Conservation (phyloP, 2,797 vertebrate species). For the Numenius phaeopus region DNA sequence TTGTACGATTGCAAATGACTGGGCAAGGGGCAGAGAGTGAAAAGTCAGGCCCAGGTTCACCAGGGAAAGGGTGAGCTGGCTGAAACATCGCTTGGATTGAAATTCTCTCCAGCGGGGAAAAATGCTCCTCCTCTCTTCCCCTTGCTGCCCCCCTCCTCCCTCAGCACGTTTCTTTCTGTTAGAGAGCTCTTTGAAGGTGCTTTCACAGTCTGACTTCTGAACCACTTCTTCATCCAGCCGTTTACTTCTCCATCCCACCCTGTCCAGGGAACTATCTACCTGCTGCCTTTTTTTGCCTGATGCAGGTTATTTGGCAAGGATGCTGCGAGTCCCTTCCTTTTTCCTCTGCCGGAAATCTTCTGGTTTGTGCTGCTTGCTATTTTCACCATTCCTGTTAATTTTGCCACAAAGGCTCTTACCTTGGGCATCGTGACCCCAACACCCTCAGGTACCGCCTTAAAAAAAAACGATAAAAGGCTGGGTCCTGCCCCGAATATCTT, state of each 20-base stretch:
- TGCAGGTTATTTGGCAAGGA: not conserved
- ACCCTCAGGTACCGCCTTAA: not conserved
- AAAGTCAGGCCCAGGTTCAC: not conserved
- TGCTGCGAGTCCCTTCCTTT: not conserved
- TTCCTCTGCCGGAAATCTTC: not conserved
- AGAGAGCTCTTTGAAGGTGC: not conserved
- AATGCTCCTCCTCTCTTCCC: not conserved
- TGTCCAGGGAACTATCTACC: not conserved
- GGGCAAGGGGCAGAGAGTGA: not conserved
- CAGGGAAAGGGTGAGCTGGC: not conserved
- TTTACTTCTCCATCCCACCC: not conserved
- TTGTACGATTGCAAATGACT: not conserved
- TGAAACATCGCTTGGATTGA: not conserved
- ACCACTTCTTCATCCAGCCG: not conserved
- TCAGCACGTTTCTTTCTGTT: not conserved
- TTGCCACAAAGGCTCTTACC: rapidly evolving
- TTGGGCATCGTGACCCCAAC: not conserved
- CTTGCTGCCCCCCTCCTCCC: not conserved
- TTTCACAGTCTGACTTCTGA: not conserved
- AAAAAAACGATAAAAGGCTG: not conserved
- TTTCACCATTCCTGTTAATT: not conserved
- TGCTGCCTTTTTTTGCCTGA: not conserved
- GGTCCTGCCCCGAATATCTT: not conserved
- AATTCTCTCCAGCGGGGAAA: not conserved
- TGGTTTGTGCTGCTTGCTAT: not conserved